Evolutionary conservation across 2,113 vertebrate species (phyloP).

Genomic region (Dunckerocampus dactyliophorus): DNA sequence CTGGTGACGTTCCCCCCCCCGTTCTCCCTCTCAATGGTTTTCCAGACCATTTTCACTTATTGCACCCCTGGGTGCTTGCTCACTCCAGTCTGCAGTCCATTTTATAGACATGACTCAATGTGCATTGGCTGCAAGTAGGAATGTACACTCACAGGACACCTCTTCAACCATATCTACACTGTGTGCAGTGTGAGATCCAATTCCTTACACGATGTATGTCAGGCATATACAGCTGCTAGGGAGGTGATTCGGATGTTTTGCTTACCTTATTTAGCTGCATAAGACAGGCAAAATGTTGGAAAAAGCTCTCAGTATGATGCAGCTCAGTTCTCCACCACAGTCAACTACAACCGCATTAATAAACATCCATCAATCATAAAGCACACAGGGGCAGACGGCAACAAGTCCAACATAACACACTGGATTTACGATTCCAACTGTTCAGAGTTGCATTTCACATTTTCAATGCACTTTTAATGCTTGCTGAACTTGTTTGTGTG

Average conservation of each 20-base stretch:
- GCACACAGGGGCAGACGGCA: not conserved
- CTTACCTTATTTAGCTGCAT: not conserved
- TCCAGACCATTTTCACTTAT: conserved; percentile 61
- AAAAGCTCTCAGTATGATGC: not conserved
- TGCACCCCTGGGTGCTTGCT: conserved; percentile 49
- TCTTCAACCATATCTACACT: not conserved
- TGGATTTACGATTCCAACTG: not conserved
- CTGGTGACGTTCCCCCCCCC: conserved; percentile 37
- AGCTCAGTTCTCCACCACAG: not conserved
- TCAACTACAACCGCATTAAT: not conserved
- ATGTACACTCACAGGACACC: conserved; percentile 5
- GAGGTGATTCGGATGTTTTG: not conserved
- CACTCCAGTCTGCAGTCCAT: conserved; percentile 35
- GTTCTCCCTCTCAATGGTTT: conserved; percentile 38
- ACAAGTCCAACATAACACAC: not conserved
- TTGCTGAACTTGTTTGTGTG: conserved; percentile 1
- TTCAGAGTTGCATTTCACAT: conserved; percentile 3
- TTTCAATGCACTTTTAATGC: conserved; percentile 6
- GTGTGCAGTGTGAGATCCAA: not conserved
- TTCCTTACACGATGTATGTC: not conserved
- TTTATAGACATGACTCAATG: conserved; percentile 61
- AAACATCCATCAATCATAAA: conserved; percentile 4
- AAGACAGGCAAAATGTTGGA: not conserved
- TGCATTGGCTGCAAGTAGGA: conserved; percentile 38
- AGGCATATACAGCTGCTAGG: too few relatives aligned